These are phyloP conservation scores for Drosophila demipolita DNA, from an alignment of 2,888 invertebrate species.

Conservation along the genomic window DNA sequence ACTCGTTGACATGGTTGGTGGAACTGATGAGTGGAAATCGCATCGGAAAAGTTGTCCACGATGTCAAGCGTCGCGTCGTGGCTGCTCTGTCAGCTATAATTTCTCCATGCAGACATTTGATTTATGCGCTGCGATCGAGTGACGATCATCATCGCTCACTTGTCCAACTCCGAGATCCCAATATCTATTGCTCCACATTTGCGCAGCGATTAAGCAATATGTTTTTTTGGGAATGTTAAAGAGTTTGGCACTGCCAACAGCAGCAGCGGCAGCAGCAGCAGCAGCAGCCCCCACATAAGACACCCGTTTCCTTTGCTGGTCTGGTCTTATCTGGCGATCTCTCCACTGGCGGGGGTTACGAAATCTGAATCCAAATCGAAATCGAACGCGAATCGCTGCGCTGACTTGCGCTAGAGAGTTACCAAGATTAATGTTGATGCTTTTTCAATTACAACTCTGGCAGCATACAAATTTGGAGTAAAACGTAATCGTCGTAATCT, in stretches of 20 bases:
- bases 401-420: constrained; percentile 63
- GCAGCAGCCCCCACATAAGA: constrained; percentile 52
- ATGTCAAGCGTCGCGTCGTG: constrained; percentile 44
- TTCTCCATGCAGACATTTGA: constrained; percentile 64
- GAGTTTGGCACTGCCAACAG: constrained; percentile 36
- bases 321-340: constrained; percentile 43
- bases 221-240: constrained; percentile 51
- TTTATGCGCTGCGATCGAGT: constrained; percentile 68
- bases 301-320: constrained; percentile 49
- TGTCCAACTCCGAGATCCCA: constrained; percentile 59
- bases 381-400: constrained; percentile 56
- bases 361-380: constrained; percentile 70
- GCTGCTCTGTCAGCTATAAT: constrained; percentile 54
- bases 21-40: constrained; percentile 37
- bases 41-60: constrained; percentile 72
- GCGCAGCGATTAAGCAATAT: constrained; percentile 76
- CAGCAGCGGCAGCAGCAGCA: constrained; percentile 24
- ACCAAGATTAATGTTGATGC: constrained; percentile 84
- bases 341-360: constrained; percentile 48
- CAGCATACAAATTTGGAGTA: constrained; percentile 83
- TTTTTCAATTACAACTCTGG: constrained; percentile 84
- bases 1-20: constrained; percentile 34
- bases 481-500: constrained; percentile 81
- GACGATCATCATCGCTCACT: constrained; percentile 73
- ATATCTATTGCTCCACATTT: constrained; percentile 66